Evolutionary conservation across 2,797 vertebrate genomes (phyloP).

Genomic region (Chaetophractus vellerosus): DNA sequence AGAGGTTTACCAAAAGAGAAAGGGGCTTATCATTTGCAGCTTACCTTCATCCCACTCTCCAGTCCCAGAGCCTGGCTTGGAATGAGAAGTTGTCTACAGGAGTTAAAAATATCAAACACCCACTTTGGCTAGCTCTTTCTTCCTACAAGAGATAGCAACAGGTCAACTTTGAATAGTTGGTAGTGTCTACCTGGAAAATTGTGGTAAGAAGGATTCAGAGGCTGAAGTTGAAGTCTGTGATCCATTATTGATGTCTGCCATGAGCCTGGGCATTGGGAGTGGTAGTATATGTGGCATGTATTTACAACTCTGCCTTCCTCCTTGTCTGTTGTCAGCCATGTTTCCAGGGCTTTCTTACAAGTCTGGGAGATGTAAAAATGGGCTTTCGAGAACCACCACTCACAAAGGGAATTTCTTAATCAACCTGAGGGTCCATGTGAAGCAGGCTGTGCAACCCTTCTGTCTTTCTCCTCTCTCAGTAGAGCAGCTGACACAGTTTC

Average conservation of each 20-base stretch:
- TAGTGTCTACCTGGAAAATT: not conserved
- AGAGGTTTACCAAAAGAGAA: not conserved
- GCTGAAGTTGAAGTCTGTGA: not conserved
- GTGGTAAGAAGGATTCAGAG: not conserved
- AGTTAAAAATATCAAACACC: not conserved
- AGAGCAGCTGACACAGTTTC: constrained; percentile 55
- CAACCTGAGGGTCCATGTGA: not conserved
- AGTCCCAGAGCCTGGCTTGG: not conserved
- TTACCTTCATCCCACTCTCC: not conserved
- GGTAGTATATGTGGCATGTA: accelerated
- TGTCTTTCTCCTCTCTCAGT: not conserved
- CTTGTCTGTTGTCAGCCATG: not conserved
- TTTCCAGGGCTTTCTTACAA: not conserved
- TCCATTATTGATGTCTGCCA: not conserved
- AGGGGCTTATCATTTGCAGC: not conserved
- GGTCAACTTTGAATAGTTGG: not conserved
- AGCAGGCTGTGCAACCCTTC: not conserved
- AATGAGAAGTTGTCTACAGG: not conserved
- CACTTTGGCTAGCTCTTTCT: not conserved
- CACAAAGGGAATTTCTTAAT: not conserved
- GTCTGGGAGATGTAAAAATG: not conserved
- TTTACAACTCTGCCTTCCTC: not conserved
- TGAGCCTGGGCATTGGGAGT: not conserved
- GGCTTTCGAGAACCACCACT: not conserved
- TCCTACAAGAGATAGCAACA: not conserved